Evolutionary conservation across 2,888 invertebrate species (phyloP).

Genomic region (Limenitis camilla): DNA sequence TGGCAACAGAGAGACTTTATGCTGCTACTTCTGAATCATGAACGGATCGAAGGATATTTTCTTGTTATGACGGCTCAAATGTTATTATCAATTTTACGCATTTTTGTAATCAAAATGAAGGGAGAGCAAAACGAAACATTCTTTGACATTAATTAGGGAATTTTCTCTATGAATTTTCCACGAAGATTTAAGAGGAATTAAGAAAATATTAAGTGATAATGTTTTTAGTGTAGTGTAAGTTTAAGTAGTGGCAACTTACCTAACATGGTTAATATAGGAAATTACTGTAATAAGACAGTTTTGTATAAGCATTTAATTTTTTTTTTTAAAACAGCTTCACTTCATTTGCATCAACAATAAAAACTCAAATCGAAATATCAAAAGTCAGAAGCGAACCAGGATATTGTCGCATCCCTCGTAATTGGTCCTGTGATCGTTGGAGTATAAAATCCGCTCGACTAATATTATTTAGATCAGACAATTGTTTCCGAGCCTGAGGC

Average conservation of each 20-base stretch:
- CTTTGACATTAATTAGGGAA: too few species aligned
- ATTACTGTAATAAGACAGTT: too few species aligned
- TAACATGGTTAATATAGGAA: too few species aligned
- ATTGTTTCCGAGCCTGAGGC: slow-evolving; percentile 54
- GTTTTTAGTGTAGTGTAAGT: too few species aligned
- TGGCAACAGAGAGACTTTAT: background rate
- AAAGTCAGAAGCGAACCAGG: background rate
- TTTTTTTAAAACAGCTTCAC: too few species aligned
- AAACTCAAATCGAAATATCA: slow-evolving; percentile 3
- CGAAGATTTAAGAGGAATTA: too few species aligned
- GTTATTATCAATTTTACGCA: slow-evolving; percentile 7
- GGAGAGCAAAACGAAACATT: background rate
- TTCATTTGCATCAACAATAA: background rate
- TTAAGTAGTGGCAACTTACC: too few species aligned
- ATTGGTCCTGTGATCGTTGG: slow-evolving; percentile 54
- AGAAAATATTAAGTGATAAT: too few species aligned
- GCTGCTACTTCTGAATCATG: background rate
- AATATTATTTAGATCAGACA: slow-evolving; percentile 65
- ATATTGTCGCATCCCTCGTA: slow-evolving; percentile 12
- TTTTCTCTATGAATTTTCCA: too few species aligned
- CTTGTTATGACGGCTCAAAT: background rate
- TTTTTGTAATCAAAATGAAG: slow-evolving; percentile 2
- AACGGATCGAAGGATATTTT: background rate
- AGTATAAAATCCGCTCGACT: slow-evolving; percentile 55
- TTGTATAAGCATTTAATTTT: too few species aligned